A percentile compares a stretch with the other conserved stretches of the same genome.
phyloP scores from a whole-genome alignment of 1,140 invertebrate species.

The Brachionus manjavacas region DNA sequence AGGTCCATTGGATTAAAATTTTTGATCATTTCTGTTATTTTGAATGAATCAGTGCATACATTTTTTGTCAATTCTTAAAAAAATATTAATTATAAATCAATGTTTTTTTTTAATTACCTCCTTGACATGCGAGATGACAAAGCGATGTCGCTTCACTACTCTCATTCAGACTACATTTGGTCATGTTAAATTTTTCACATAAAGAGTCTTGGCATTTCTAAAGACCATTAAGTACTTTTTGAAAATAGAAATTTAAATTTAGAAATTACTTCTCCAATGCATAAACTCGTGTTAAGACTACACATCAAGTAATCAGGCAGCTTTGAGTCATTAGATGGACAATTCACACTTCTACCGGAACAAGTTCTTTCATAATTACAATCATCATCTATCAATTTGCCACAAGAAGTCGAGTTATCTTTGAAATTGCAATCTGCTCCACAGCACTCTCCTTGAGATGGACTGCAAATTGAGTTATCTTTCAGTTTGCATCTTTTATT shows the following conservation, averaged over 20 bases:
- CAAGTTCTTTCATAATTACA: background rate
- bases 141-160: background rate
- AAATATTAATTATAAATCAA: background rate
- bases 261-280: background rate
- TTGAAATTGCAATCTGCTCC: background rate
- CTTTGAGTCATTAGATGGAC: background rate
- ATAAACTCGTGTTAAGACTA: background rate
- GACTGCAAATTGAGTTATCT: background rate
- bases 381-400: background rate
- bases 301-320: background rate
- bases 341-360: background rate
- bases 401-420: background rate
- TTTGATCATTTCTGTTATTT: background rate
- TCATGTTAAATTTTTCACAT: background rate
- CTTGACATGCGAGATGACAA: constrained; percentile 3
- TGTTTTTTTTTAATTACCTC: background rate
- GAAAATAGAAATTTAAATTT: background rate
- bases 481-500: constrained; percentile 57
- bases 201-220: background rate
- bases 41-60: background rate
- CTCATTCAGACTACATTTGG: background rate
- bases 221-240: background rate
- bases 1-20: background rate
- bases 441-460: constrained; percentile 28
- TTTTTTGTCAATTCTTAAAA: background rate